These are phyloP conservation scores for Ferdinandea cuprea DNA, from an alignment of 2,888 invertebrate genomes.

Conservation along the genomic window DNA sequence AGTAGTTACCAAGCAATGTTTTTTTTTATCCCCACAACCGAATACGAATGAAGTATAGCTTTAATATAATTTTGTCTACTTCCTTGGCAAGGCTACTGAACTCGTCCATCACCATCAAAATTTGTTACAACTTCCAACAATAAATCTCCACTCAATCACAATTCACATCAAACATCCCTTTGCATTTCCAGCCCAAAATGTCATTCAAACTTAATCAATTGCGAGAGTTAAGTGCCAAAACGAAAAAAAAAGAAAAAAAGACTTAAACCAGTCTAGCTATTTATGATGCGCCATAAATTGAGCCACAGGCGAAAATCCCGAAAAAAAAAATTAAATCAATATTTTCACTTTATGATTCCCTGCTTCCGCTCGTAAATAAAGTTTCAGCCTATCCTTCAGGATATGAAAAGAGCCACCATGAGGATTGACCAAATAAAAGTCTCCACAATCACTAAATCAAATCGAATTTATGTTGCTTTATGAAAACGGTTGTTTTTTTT, in stretches of 20 bases:
- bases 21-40: too few species aligned
- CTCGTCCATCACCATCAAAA: too few species aligned
- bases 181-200: constrained; percentile 2
- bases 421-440: constrained; percentile 22
- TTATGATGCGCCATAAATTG: constrained; percentile 4
- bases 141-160: background rate
- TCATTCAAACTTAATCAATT: constrained; percentile 33
- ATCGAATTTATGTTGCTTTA: constrained; percentile 8
- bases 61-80: too few species aligned
- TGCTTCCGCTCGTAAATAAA: constrained; percentile 13
- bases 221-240: constrained; percentile 3
- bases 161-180: background rate
- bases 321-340: background rate
- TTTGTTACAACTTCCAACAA: background rate
- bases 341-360: background rate
- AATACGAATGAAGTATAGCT: too few species aligned
- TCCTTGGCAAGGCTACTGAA: too few species aligned
- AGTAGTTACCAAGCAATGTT: too few species aligned
- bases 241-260: constrained; percentile 12
- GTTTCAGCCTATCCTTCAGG: constrained; percentile 6
- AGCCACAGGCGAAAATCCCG: background rate
- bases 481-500: background rate
- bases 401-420: background rate
- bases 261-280: too few species aligned
- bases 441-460: constrained; percentile 36